phyloP scores from a whole-genome alignment of 2,113 vertebrate genomes.

The Speoplatyrhinus poulsoni region DNA sequence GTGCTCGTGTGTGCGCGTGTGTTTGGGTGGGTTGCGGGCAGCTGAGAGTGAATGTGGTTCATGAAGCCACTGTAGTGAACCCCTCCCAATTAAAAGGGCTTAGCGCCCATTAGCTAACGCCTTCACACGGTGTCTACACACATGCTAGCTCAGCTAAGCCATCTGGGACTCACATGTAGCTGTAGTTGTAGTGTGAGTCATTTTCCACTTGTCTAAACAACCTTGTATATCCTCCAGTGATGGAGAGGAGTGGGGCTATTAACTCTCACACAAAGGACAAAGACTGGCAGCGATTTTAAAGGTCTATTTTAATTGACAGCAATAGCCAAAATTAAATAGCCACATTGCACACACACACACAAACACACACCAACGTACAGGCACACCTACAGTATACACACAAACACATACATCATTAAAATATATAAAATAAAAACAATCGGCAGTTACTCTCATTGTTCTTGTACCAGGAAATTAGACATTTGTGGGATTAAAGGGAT shows the following conservation, averaged over 20 bases:
- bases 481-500: conserved; percentile 46
- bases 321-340: neutral
- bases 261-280: conserved; percentile 39
- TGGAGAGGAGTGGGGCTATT: conserved; percentile 51
- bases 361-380: neutral
- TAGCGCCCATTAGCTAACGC: conserved; percentile 36
- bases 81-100: conserved; percentile 36
- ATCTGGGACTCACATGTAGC: conserved; percentile 42
- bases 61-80: neutral
- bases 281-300: conserved; percentile 46
- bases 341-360: neutral
- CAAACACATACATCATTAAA: neutral
- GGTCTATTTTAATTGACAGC: conserved; percentile 22
- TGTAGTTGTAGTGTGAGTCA: conserved; percentile 60
- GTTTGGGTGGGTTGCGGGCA: neutral
- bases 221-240: conserved; percentile 45
- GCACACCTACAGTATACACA: neutral
- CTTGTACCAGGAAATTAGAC: conserved; percentile 35
- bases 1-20: neutral
- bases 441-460: conserved; percentile 31
- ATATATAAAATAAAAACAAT: neutral
- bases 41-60: conserved; percentile 4
- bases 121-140: conserved; percentile 26
- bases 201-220: conserved; percentile 57
- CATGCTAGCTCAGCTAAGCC: conserved; percentile 41